Evolutionary conservation across 2,113 vertebrate species (phyloP), one percentile per base, ranked within the genome.

Genomic region (Dipodomys merriami): DNA sequence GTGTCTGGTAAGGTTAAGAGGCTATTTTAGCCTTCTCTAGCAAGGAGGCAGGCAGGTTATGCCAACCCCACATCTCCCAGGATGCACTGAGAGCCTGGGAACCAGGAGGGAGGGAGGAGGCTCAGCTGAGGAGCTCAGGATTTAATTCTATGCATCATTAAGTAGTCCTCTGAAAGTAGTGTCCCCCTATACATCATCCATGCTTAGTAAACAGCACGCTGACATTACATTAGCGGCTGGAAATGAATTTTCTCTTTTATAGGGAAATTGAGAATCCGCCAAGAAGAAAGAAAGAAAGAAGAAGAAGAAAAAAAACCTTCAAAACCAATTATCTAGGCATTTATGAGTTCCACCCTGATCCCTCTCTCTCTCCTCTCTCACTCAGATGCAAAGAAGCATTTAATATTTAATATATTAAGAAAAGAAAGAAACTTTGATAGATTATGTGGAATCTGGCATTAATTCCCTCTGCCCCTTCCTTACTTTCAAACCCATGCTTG

Each of bases 131-230:
- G 97, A 99, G 98, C 98, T 97, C 98, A 98, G 99, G 98, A 99
- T 99, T 99, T 99, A 99, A 99, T 99, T 99, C 98, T 99, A 99
- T 99, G 99, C 99, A 99, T 99, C 99, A 99, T 99, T 99, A 99
- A 99, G 98, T 99, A 99, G 99, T 99, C 99, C 99, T 98, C 98
- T 99, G 98, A 98, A 99, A 98, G 98, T 98, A 98, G 98, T 99
- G 98, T 99, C 98, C 98, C 94, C 98, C 99, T 99, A 99, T 99
- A 99, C 98, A 99, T 99, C 99, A 99, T 99, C 98, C 99, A 99
- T 99, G 99, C 99, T 99, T 99, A 98, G 99, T 99, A 99, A 99
- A 99, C 99, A 99, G 98, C 99, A 98, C 98, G 98, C 99, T 99
- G 99, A 99, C 99, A 99, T 99, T 99, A 99, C 99, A 99, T 99